Evolutionary conservation across 2,797 vertebrate species (phyloP).

Genomic region (Thamnophis elegans): DNA sequence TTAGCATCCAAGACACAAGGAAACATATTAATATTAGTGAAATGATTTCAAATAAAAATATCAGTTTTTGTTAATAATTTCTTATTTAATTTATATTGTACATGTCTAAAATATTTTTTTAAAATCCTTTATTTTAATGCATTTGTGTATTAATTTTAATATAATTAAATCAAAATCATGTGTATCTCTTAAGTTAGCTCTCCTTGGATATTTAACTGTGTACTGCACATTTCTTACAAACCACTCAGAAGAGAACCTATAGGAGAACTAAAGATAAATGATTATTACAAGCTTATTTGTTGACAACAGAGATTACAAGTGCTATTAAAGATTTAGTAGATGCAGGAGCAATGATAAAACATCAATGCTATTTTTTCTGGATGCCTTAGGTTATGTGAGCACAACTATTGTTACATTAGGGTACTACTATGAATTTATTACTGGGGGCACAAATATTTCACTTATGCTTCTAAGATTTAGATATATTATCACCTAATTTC

Average conservation of each 20-base stretch:
- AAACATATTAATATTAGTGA: slow-evolving; percentile 17
- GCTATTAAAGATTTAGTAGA: slow-evolving; percentile 58
- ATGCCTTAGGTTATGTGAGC: slow-evolving; percentile 18
- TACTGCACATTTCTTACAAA: slow-evolving; percentile 36
- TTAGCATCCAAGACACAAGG: slow-evolving; percentile 17
- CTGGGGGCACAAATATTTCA: slow-evolving; percentile 12
- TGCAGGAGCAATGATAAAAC: slow-evolving; percentile 26
- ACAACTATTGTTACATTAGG: slow-evolving; percentile 30
- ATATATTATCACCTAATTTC: neutral
- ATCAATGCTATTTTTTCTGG: slow-evolving; percentile 6
- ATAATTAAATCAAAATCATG: slow-evolving; percentile 53
- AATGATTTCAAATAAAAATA: slow-evolving; percentile 38
- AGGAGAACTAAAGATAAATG: slow-evolving; percentile 53
- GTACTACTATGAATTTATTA: slow-evolving; percentile 23
- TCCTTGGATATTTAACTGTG: slow-evolving; percentile 49
- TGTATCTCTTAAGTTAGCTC: slow-evolving; percentile 42
- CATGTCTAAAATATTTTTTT: slow-evolving; percentile 34
- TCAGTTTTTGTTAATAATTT: slow-evolving; percentile 30
- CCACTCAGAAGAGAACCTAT: slow-evolving; percentile 44
- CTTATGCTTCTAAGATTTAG: neutral
- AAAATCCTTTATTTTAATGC: slow-evolving; percentile 57
- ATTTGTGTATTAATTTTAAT: slow-evolving; percentile 41
- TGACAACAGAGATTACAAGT: slow-evolving; percentile 58
- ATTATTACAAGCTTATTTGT: slow-evolving; percentile 38
- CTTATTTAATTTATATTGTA: slow-evolving; percentile 46